Evolutionary conservation across 2,113 vertebrate genomes (phyloP).

Genomic region (Hydropotes inermis): DNA sequence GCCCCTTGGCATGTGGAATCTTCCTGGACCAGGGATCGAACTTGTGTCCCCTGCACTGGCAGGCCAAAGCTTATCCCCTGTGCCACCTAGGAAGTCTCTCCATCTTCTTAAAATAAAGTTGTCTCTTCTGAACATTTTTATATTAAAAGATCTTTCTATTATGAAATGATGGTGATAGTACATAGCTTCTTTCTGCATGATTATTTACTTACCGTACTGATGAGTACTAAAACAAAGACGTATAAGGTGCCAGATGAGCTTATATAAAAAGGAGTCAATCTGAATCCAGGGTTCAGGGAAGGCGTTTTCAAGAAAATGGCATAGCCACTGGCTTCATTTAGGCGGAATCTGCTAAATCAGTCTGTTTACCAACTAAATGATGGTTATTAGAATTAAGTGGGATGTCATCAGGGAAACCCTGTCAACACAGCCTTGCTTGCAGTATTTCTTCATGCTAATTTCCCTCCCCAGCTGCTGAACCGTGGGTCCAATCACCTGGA

Average conservation of each 20-base stretch:
- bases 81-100: neutral
- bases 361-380: neutral
- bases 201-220: neutral
- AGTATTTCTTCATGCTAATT: neutral
- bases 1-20: neutral
- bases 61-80: neutral
- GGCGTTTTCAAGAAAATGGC: neutral
- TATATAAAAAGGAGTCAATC: neutral
- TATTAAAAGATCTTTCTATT: neutral
- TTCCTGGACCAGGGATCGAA: neutral
- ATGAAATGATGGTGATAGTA: neutral
- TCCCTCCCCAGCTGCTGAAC: neutral
- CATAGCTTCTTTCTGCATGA: neutral
- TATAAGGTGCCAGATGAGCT: neutral
- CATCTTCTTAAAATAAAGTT: neutral
- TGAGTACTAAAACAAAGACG: neutral
- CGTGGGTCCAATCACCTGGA: neutral
- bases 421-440: neutral
- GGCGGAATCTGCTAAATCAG: neutral
- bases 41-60: neutral
- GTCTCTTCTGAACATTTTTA: neutral
- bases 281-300: neutral
- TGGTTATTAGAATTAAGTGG: neutral
- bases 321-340: neutral
- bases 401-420: neutral